These are phyloP conservation scores for Xestia xanthographa DNA, from an alignment of 2,888 invertebrate species.

Conservation along the genomic window DNA sequence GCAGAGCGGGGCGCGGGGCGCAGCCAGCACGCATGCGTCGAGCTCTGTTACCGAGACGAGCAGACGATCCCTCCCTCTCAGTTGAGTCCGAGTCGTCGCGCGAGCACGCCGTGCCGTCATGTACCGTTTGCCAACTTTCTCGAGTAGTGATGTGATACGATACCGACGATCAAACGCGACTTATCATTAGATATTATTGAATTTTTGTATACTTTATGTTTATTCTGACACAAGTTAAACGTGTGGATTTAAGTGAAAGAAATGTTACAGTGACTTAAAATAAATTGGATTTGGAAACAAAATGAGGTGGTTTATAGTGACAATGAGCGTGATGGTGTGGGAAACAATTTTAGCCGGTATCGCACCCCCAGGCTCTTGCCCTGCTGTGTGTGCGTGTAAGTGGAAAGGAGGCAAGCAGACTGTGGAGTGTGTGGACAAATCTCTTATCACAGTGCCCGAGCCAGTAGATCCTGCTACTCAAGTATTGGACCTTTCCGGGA, in stretches of 20 bases:
- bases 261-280: slow-evolving; percentile 80
- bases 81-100: slow-evolving; percentile 86
- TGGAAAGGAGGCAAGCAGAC: slow-evolving; percentile 98
- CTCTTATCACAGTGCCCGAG: slow-evolving; percentile 95
- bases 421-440: slow-evolving; percentile 96
- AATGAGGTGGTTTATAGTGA: slow-evolving; percentile 88
- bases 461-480: slow-evolving; percentile 97
- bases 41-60: slow-evolving; percentile 83
- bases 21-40: slow-evolving; percentile 87
- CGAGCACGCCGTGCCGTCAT: slow-evolving; percentile 91
- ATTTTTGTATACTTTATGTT: slow-evolving; percentile 73
- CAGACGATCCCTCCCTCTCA: slow-evolving; percentile 88
- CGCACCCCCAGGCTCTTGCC: slow-evolving; percentile 92
- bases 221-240: slow-evolving; percentile 62
- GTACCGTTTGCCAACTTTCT: slow-evolving; percentile 90
- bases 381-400: slow-evolving; percentile 96
- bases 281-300: slow-evolving; percentile 79
- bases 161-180: slow-evolving; percentile 80
- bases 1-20: slow-evolving; percentile 89
- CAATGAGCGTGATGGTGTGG: slow-evolving; percentile 86
- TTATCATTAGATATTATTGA: slow-evolving; percentile 73
- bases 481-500: slow-evolving; percentile 97
- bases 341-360: slow-evolving; percentile 84
- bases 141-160: slow-evolving; percentile 90
- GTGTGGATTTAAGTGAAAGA: slow-evolving; percentile 73